These are phyloP conservation scores for Drosophila anceps DNA, from an alignment of 2,888 invertebrate genomes.

Conservation along the genomic window DNA sequence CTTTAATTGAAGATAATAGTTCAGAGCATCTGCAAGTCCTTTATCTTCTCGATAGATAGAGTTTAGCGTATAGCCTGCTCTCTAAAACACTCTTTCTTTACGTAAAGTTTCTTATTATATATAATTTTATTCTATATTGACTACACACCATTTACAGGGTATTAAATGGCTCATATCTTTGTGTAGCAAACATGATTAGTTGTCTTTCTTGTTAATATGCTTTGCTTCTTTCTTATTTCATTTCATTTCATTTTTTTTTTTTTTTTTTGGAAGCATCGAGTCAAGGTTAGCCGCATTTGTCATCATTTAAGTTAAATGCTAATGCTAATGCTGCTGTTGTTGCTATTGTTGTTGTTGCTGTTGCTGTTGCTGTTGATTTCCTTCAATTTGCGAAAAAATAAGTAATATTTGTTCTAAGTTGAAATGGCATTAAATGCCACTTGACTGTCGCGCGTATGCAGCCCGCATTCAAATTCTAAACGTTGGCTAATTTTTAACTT, in stretches of 20 bases:
- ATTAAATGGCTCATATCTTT: background rate
- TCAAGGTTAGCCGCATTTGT: conserved; percentile 75
- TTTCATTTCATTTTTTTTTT: background rate
- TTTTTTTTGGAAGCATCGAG: conserved; percentile 43
- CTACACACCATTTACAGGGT: conserved; percentile 18
- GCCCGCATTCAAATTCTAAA: conserved; percentile 28
- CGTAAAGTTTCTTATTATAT: background rate
- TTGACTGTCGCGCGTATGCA: conserved; percentile 44
- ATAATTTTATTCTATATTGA: background rate
- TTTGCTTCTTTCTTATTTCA: conserved; percentile 24
- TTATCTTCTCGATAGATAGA: no score
- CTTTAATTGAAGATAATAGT: no score
- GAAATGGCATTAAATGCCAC: conserved; percentile 66
- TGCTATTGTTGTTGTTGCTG: no score
- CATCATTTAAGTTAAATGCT: conserved; percentile 66
- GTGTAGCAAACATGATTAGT: background rate
- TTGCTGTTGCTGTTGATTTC: conserved; percentile 61
- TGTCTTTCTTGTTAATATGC: conserved; percentile 27
- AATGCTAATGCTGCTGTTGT: conserved; percentile 20
- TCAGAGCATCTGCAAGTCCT: no score
- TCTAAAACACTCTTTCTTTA: no score
- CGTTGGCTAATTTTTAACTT: conserved; percentile 61
- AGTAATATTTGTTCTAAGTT: conserved; percentile 65
- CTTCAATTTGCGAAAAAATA: conserved; percentile 69
- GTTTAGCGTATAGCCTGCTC: no score